Evolutionary conservation across 2,797 vertebrate genomes (phyloP), one percentile per base, ranked within the genome.

Genomic region (Xiphorhynchus erythropygius): DNA sequence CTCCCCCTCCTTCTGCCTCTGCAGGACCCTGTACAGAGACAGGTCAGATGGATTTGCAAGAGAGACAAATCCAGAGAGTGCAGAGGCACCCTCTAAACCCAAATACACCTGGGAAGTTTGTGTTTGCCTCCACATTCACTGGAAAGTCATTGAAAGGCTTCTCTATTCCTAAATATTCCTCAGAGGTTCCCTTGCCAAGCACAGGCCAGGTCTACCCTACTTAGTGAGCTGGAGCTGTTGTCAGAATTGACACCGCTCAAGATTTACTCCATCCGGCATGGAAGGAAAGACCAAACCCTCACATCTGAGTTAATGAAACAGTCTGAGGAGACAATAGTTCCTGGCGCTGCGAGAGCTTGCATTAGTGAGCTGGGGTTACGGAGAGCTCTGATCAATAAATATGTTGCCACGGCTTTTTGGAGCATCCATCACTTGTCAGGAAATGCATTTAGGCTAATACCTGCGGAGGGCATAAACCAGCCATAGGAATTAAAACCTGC

Each of bases 371-470:
- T 22, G 70, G 92, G 84, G 93, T 91, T 95, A 91, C 27, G 4
- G 91, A 96, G 93, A 94, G 87, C 95, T 93, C 91, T 87, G 94
- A 96, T 94, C 95, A 94, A 97, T 97, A 95, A 96, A 92, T 94
- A 92, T 92, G 90, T 94, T 91, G 77, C 93, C 90, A 93, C 44
- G 1, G 81, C 87, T 92, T 94, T 94, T 94, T 0, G 0, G 69
- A 80, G 84, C 81, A 96, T 93, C 86, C 88, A 92, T 91, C 92
- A 87, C 65, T 90, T 96, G 96, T 95, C 96, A 94, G 94, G 95
- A 93, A 95, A 95, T 91, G 96, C 96, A 93, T 96, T 97, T 96
- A 93, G 92, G 87, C 93, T 94, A 93, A 95, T 95, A 95, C 92
- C 88, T 94, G 93, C 94, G 90, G 81, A 96, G 89, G 87, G 91